Base-by-base conservation (phyloP, 2,797 vertebrate genomes). In the Brachymystax lenok region DNA sequence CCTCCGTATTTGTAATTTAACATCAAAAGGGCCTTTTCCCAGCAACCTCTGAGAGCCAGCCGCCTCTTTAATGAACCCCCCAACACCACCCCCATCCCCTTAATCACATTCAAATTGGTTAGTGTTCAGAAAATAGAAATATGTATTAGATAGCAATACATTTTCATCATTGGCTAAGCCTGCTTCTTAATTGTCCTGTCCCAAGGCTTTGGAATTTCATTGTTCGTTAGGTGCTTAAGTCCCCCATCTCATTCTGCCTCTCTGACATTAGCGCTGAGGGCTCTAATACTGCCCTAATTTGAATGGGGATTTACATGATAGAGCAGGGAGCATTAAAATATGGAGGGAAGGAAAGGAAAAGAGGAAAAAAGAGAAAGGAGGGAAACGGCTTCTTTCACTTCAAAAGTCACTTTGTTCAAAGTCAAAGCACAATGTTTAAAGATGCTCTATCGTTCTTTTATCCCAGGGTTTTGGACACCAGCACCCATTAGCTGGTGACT, bases 91-190 rank as follows among this genome's bases (percentile, higher is more conserved):
- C 91, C 91, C 91, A 91, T 92, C 93, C 96, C 96, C 97, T 98
- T 99, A 99, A 99, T 99, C 98, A 99, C 98, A 99, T 99, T 99
- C 97, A 99, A 99, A 99, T 99, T 98, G 98, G 98, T 99, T 99
- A 99, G 97, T 99, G 97, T 99, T 99, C 98, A 98, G 97, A 99
- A 99, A 99, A 99, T 99, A 99, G 98, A 98, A 99, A 98, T 99
- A 98, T 98, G 98, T 98, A 98, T 99, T 99, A 98, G 97, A 99
- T 99, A 98, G 98, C 98, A 99, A 98, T 99, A 98, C 96, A 99
- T 99, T 99, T 99, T 98, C 98, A 97, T 98, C 97, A 98, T 98
- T 98, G 97, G 97, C 97, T 99, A 99, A 99, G 97, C 97, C 97
- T 96, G 97, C 97, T 98, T 98, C 97, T 99, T 99, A 99, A 99